Evolutionary conservation across 2,888 invertebrate species (phyloP), one percentile per base, ranked within the genome.

Genomic region (Scaptomyza tumidula): DNA sequence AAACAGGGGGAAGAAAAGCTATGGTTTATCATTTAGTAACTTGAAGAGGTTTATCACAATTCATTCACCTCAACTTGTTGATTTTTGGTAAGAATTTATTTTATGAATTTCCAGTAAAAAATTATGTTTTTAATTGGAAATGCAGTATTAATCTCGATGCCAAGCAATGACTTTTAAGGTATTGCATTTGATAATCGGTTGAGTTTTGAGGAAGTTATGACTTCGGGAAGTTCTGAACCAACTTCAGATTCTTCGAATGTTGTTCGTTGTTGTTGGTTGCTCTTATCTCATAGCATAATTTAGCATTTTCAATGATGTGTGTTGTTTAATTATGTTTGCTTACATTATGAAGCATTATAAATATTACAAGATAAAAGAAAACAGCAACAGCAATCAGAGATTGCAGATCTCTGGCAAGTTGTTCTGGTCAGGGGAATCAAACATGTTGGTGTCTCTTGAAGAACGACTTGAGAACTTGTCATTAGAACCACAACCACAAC

Each of bases 251-350:
- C 39, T 41, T 48, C 48, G 31, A 33, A 6, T 13, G 52, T 2
- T 16, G 19, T 13, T 3, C 7, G 49, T 10, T 41, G 52, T 45
- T 7, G 6, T 1, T 29, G 2, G 37, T 55, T 10, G 52, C 29
- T 55, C 78, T 69, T 73, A 80, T 69, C 81, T 53, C 61, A 16
- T 46, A 46, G 58, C 59, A 84, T 81, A 81, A 75, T 68, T 72
- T 82, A 66, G 67, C 80, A 75, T 78, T 80, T 70, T 54, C 66
- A 85, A 85, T 82, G 70, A 49, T 46, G 61, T 86, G 82, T 71
- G 39, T 9, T 50, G 67, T 73, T 68, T 81, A 86, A 81, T 81
- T 77, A 80, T 81, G 73, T 74, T 76, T 69, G 73, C 77, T 50
- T 64, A 59, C 80, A 84, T 80, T 80, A 63, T 16, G 16, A 41